Evolutionary conservation across 2,888 invertebrate genomes (phyloP), one percentile per base, ranked within the genome.

Genomic region (Drosophila limbata): DNA sequence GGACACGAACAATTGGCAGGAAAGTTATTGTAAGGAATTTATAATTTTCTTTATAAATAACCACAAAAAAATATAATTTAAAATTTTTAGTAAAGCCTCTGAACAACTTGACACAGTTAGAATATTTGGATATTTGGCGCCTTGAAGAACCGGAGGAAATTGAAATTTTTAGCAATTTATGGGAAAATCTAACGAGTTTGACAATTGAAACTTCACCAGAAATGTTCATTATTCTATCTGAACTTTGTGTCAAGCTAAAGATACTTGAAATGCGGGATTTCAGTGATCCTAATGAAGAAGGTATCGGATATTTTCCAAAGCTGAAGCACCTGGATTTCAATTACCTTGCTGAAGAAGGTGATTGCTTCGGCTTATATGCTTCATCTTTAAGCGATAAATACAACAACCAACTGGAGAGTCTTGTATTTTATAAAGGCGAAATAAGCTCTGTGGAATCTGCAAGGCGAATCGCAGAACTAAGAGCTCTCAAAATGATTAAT

Each of bases 121-220:
- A 19, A 40, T 10, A 4, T 19, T 40, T 40, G 40, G 17, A 19
- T 19, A 17, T 40, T 40, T 40, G 40, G 40, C 4, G 3, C 4
- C 6, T 40, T 40, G 3, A 5, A 0, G 40, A 10, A 17, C 17
- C 40, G 15, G 40, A 40, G 17, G 40, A 40, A 1, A 4, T 17
- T 17, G 40, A 17, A 1, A 40, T 19, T 4, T 40, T 40, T 4
- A 40, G 40, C 17, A 40, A 40, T 40, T 4, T 40, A 19, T 40
- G 40, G 40, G 40, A 17, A 40, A 40, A 40, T 40, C 10, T 40
- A 40, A 40, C 10, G 40, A 40, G 19, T 40, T 40, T 40, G 17
- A 17, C 4, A 17, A 19, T 40, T 40, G 11, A 19, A 0, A 40
- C 17, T 4, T 0, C 10, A 17, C 10, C 40, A 40, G 40, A 40